Base-by-base conservation (phyloP, 1,140 invertebrate species). In the Apocrypta bakeri region DNA sequence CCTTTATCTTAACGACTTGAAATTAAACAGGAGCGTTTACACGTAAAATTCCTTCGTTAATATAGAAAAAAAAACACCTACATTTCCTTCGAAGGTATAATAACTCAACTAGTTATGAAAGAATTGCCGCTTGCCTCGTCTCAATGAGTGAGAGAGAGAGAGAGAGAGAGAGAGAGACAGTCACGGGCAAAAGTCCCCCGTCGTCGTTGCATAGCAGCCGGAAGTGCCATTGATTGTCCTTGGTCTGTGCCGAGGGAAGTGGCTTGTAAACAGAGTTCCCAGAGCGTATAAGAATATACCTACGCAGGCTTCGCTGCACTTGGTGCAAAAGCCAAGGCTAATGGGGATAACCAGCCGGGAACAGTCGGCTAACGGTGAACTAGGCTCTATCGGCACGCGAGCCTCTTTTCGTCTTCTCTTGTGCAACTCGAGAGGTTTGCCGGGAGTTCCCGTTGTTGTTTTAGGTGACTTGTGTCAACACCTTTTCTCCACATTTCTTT, bases 181-280 rank as follows among this genome's bases (percentile, higher is more conserved):
- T n/a, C 64, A 78, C 63, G 64, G 31, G 63, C 56, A 56, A 4
- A 7, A 79, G 68, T 74, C 61, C 40, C 72, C 80, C 48, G 48
- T 14, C 3, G 12, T n/a, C 29, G 69, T 12, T 33, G 21, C 31
- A n/a, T 31, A 61, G 71, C 74, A 27, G 80, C 74, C 64, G 74
- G 66, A 82, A 82, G 74, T 37, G 27, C 27, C 74, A 61, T 42
- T 82, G 74, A 82, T 77, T 82, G 74, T 77, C 74, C 74, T 77
- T 76, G 73, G 81, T 42, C 64, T 56, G 1, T 48, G 48, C 27
- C 24, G 37, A 68, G 73, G 73, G 81, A 82, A 77, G 74, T 74
- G 17, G 29, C 74, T 82, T 72, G 81, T 77, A 82, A 82, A 72
- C 81, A 37, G 81, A 82, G 63, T 82, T 82, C 74, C 74, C 74